Evolutionary conservation across 2,797 vertebrate species (phyloP), one percentile per base, ranked within the genome.

Genomic region (Gymnodraco acuticeps): DNA sequence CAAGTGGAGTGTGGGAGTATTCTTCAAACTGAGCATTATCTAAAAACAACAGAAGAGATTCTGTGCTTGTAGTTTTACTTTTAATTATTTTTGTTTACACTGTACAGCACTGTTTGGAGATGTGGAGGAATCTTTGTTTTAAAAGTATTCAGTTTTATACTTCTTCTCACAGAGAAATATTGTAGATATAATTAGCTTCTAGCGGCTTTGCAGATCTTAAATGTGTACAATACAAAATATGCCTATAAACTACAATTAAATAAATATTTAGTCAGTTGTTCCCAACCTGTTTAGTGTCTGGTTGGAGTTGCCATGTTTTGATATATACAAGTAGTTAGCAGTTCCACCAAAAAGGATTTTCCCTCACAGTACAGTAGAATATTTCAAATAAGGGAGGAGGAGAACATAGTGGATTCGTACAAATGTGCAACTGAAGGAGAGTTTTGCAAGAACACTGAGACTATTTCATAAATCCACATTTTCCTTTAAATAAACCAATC

Each of bases 1-100:
- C 89, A 91, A 83, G 47, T 54, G 41, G 43, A 77, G 77, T 82
- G 86, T 86, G 75, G 76, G 73, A 78, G 78, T 70, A 23, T 74
- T 81, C 48, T 59, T 80, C 65, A 43, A 60, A 64, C 72, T 64
- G 52, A 75, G 70, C 31, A 65, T 73, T 50, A 61, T 79, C 55
- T 51, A 59, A 80, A 77, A 59, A 82, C 61, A 70, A 72, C 20
- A 23, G 19, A 65, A 17, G 53, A 70, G 45, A 48, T 64, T 47
- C 42, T 58, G 14, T 45, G 14, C 61, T 70, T 73, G 33, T 51
- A 17, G 46, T 33, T 47, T 11, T 46, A 54, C 59, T 69, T 43
- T 42, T 16, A 38, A 61, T 59, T 8, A 42, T 64, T 50, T 20
- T 13, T 63, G 7, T 64, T 66, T 50, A 2, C 15, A 45, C 10